These are phyloP conservation scores for Onthophagus taurus DNA, from an alignment of 1,140 invertebrate species.

Conservation along the genomic window DNA sequence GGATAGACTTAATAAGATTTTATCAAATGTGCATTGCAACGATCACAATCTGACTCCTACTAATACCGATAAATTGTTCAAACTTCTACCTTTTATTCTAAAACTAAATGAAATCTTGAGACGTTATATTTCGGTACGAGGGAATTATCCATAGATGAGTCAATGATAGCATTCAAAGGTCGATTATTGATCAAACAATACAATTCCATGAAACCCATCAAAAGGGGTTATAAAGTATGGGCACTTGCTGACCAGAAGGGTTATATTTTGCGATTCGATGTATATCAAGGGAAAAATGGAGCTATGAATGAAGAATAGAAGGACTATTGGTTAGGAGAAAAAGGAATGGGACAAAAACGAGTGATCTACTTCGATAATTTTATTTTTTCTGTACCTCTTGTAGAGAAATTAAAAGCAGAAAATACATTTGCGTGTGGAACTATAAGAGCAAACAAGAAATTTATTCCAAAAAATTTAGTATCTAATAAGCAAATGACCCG, in stretches of 20 bases:
- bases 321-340: conserved; percentile 31
- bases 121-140: too few species aligned
- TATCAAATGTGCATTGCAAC: too few species aligned
- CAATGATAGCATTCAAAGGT: conserved; percentile 17
- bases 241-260: conserved; percentile 22
- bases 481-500: not conserved
- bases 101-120: too few species aligned
- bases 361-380: conserved; percentile 37
- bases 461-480: too few species aligned
- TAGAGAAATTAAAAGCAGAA: too few species aligned
- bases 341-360: conserved; percentile 24
- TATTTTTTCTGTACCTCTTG: too few species aligned
- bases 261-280: conserved; percentile 36
- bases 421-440: conserved; percentile 10
- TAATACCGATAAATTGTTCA: too few species aligned
- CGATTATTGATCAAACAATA: conserved; percentile 15
- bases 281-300: conserved; percentile 34
- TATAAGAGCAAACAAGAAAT: too few species aligned
- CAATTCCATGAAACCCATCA: conserved; percentile 11
- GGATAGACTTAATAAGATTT: too few species aligned
- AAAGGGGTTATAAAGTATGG: conserved; percentile 37
- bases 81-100: too few species aligned
- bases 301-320: conserved; percentile 14
- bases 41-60: too few species aligned
- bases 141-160: conserved; percentile 18